Conservation (phyloP, 1,140 invertebrate genomes). For the Sesamia nonagrioides region DNA sequence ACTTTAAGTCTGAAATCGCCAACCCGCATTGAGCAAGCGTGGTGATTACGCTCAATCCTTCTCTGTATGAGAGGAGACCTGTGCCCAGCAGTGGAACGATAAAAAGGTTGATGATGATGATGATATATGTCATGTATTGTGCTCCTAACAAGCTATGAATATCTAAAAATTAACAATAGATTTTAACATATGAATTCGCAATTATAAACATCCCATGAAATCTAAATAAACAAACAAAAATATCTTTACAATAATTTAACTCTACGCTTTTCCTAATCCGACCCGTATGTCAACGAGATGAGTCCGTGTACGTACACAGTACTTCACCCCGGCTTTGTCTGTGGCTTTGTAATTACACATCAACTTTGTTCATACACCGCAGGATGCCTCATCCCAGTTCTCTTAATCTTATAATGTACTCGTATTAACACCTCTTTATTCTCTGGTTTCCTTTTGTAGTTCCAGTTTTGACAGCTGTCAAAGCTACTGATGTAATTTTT, state of each 20-base stretch:
- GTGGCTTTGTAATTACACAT: conserved; percentile 23
- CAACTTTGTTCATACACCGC: conserved; percentile 15
- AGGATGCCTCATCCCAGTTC: neutral
- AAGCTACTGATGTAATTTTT: too few species aligned
- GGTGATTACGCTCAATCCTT: too few species aligned
- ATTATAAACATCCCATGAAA: neutral
- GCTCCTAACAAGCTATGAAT: too few species aligned
- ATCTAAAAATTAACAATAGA: too few species aligned
- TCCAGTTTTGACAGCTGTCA: neutral
- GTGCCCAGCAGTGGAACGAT: too few species aligned
- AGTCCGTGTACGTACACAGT: conserved; percentile 20
- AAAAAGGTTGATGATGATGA: too few species aligned
- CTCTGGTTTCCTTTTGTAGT: neutral
- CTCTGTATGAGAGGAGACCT: too few species aligned
- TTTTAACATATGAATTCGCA: too few species aligned
- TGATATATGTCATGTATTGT: too few species aligned
- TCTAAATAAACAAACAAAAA: neutral
- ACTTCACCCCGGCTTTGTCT: conserved; percentile 32
- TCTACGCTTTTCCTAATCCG: conserved; percentile 13
- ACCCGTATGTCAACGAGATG: conserved; percentile 35
- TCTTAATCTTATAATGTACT: neutral
- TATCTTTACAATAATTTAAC: neutral
- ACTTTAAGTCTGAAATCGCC: too few species aligned
- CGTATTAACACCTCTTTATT: conserved; percentile 5
- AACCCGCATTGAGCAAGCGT: too few species aligned